A percentile compares a stretch with the other conserved stretches of the same genome.
Evolutionary conservation across 2,797 vertebrate species (phyloP).

Genomic region (Otolemur crassicaudatus): DNA sequence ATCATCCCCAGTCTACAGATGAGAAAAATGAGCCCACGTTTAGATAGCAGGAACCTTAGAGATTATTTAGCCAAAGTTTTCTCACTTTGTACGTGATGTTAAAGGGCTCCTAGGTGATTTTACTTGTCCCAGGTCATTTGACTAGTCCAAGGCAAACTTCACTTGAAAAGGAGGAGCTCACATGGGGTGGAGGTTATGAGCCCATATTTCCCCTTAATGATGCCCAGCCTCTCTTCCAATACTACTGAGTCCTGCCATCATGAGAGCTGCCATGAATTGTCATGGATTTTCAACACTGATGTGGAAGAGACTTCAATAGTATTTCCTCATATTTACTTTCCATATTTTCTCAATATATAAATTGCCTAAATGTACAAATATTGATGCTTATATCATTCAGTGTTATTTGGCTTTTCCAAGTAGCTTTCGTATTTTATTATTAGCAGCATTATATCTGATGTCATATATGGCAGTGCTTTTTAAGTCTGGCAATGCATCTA

Average conservation of each 20-base stretch:
- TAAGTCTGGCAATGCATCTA: neutral
- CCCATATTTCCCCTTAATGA: neutral
- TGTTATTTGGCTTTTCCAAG: neutral
- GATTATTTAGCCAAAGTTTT: neutral
- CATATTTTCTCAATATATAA: neutral
- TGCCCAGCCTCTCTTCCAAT: neutral
- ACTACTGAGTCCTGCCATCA: neutral
- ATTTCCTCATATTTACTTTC: neutral
- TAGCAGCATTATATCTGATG: neutral
- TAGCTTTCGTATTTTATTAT: neutral
- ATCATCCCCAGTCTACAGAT: neutral
- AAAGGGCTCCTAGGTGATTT: neutral
- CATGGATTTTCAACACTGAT: neutral
- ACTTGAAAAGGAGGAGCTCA: neutral
- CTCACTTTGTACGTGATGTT: neutral
- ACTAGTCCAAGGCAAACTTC: neutral
- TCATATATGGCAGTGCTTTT: neutral
- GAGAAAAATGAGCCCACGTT: neutral
- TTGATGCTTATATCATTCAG: neutral
- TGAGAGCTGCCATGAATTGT: neutral
- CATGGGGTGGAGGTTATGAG: neutral
- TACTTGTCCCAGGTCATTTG: neutral
- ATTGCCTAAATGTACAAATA: neutral
- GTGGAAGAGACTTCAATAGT: neutral
- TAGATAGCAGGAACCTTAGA: neutral